Evolutionary conservation across 1,140 invertebrate genomes (phyloP).

Genomic region (Ditylenchus dipsaci): DNA sequence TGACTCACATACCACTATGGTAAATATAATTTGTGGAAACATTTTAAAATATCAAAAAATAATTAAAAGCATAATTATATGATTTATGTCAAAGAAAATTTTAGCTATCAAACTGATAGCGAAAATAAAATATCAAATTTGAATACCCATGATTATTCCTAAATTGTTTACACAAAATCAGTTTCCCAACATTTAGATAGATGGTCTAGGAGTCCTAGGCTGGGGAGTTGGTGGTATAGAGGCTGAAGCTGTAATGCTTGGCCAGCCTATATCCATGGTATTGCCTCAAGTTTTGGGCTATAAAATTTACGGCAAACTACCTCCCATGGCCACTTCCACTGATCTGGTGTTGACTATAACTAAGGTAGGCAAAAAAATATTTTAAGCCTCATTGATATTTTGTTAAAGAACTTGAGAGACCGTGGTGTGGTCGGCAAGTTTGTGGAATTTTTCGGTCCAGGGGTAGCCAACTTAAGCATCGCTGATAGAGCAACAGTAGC

Average conservation of each 20-base stretch:
- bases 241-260: constrained; percentile 70
- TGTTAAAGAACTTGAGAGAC: constrained; percentile 75
- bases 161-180: no score
- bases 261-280: constrained; percentile 91
- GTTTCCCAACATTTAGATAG: constrained; percentile 71
- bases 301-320: constrained; percentile 75
- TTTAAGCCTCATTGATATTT: no score
- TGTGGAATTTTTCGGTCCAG: constrained; percentile 94
- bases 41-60: no score
- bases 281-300: constrained; percentile 92
- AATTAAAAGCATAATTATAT: no score
- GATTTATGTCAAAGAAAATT: no score
- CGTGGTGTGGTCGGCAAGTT: constrained; percentile 95
- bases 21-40: no score
- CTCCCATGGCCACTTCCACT: constrained; percentile 83
- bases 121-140: no score
- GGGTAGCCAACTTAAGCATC: constrained; percentile 80
- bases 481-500: constrained; percentile 73
- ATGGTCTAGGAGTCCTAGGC: constrained; percentile 73
- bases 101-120: no score
- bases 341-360: constrained; percentile 95
- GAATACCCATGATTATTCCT: no score
- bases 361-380: constrained; percentile 69
- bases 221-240: constrained; percentile 69
- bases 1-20: constrained; percentile 78